Evolutionary conservation across 2,888 invertebrate species (phyloP), one percentile per base, ranked within the genome.

Genomic region (Ennomos quercinarius): DNA sequence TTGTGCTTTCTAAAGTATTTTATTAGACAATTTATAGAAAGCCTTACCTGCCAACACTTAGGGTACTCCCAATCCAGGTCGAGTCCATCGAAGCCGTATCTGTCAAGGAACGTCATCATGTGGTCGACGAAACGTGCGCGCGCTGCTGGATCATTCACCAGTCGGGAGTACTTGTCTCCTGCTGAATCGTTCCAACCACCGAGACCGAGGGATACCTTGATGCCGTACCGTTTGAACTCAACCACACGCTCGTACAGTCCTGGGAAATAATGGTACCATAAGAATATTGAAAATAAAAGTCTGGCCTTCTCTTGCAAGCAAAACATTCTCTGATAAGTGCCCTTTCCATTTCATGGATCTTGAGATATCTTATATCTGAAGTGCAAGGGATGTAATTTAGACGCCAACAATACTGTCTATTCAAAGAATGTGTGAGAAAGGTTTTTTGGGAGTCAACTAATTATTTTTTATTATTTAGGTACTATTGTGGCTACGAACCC

Each of bases 111-210:
- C 64, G 95, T 93, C 0, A 98, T 75, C 0, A 95, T 95, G 71
- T 98, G 96, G 6, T 93, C 92, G 9, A 97, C 94, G 76, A 98
- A 98, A 65, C 95, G 94, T 0, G 93, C 92, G 50, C 98, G 93
- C 0, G 97, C 95, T 1, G 93, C 81, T 0, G 96, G 95, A 78
- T 94, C 95, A 73, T 97, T 96, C 0, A 97, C 98, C 17, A 98
- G 83, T 60, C 96, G 94, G 27, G 97, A 97, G 84, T 98, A 98
- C 78, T 98, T 98, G 79, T 97, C 97, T 0, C 97, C 97, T 38
- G 95, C 95, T 0, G 98, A 98, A 83, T 98, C 98, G 78, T 98
- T 98, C 98, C 98, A 98, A 2, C 98, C 98, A n/a, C 98, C 99
- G 27, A 99, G 92, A 1, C 97, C 98, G 10, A 99, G 87, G 0